These are phyloP conservation scores for Mimas tiliae DNA, from an alignment of 2,888 invertebrate genomes.

Conservation along the genomic window DNA sequence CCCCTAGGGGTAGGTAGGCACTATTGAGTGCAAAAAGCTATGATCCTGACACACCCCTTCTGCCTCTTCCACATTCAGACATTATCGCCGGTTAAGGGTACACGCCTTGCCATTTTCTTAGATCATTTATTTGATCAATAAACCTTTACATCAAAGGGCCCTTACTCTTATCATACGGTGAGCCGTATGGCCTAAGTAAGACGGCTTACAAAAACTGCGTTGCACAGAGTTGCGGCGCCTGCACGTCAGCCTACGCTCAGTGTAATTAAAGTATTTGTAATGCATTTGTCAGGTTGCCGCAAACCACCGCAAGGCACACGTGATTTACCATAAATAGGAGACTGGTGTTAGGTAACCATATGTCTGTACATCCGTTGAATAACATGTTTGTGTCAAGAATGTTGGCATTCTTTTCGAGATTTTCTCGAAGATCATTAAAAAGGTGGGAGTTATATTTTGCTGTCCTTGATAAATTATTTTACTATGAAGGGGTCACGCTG, in stretches of 20 bases:
- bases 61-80: too few relatives aligned
- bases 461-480: background rate
- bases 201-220: slow-evolving; percentile 5
- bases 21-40: too few relatives aligned
- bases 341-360: background rate
- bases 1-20: too few relatives aligned
- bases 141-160: too few relatives aligned
- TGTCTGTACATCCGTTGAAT: background rate
- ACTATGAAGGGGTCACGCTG: background rate
- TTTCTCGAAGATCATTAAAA: background rate
- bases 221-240: background rate
- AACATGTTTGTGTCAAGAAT: background rate
- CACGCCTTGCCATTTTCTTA: too few relatives aligned
- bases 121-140: too few relatives aligned
- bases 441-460: background rate
- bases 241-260: background rate
- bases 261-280: too few relatives aligned
- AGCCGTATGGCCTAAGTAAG: too few relatives aligned
- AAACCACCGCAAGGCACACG: background rate
- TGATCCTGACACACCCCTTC: too few relatives aligned
- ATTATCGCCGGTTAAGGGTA: too few relatives aligned
- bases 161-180: too few relatives aligned
- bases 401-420: background rate
- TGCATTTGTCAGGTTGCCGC: slow-evolving; percentile 16
- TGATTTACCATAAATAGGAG: background rate